Conservation (phyloP, 2,888 invertebrate species). For the Spisula solida region DNA sequence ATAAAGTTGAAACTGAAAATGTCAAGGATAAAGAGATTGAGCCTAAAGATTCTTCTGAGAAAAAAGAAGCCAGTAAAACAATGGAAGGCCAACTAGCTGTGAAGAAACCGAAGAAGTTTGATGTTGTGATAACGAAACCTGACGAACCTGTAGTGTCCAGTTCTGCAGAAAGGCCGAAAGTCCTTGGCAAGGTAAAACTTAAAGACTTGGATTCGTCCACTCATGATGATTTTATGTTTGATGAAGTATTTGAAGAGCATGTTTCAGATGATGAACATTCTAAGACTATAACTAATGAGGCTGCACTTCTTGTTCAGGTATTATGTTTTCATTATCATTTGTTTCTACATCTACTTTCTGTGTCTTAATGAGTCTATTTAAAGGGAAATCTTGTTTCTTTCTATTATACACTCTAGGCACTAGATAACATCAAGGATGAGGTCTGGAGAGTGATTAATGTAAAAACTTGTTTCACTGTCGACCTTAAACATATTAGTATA, state of each 20-base stretch:
- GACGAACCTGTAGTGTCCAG: not conserved
- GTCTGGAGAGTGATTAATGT: not conserved
- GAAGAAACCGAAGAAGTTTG: conserved; percentile 32
- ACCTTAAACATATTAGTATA: too few relatives aligned
- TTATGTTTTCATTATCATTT: not conserved
- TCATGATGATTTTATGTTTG: conserved; percentile 49
- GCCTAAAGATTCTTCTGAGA: not conserved
- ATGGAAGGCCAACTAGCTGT: not conserved
- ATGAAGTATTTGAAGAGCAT: conserved; percentile 25
- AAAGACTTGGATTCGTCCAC: conserved; percentile 44
- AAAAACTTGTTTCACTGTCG: too few relatives aligned
- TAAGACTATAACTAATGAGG: conserved; percentile 52
- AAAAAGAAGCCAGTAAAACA: not conserved
- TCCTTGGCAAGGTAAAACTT: not conserved
- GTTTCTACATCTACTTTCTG: not conserved
- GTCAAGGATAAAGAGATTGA: not conserved
- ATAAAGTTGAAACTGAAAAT: not conserved
- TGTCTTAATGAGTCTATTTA: not conserved
- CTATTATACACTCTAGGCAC: not conserved
- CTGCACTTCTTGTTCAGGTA: conserved; percentile 39
- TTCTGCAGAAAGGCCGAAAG: not conserved
- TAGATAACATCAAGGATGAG: too few relatives aligned
- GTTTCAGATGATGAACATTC: conserved; percentile 47
- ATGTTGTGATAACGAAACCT: conserved; percentile 19
- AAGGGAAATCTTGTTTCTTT: not conserved